Percentiles rank a stretch among this genome's conserved stretches.
phyloP scores from a whole-genome alignment of 2,888 invertebrate species.

The Odiellus spinosus region DNA sequence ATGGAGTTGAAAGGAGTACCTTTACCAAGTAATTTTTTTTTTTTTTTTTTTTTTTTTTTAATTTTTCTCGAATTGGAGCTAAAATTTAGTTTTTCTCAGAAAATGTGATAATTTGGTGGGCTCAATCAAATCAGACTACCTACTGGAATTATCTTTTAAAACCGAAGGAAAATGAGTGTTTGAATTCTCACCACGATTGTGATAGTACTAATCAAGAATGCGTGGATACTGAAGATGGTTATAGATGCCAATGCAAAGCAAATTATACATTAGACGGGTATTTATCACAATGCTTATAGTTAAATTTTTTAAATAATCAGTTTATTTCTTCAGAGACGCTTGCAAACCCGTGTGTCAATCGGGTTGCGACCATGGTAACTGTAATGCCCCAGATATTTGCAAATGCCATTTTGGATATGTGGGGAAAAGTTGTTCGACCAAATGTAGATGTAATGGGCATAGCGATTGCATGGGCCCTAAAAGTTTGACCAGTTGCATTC shows the following conservation, averaged over 20 bases:
- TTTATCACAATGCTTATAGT: conserved; percentile 34
- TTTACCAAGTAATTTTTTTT: no score
- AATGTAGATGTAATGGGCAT: conserved; percentile 88
- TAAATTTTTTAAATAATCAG: conserved; percentile 1
- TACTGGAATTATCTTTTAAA: conserved; percentile 77
- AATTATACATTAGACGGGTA: conserved; percentile 38
- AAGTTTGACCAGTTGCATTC: conserved; percentile 57
- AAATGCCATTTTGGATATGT: conserved; percentile 88
- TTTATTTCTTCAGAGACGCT: conserved; percentile 11
- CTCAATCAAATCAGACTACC: background rate
- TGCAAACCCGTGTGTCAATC: conserved; percentile 30
- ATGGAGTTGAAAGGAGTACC: no score
- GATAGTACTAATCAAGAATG: conserved; percentile 72
- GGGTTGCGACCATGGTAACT: conserved; percentile 30
- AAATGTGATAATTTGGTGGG: no score
- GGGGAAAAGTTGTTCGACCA: conserved; percentile 79
- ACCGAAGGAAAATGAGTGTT: conserved; percentile 84
- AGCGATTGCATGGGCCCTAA: conserved; percentile 78
- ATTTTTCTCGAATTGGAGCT: no score
- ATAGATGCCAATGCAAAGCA: conserved; percentile 55
- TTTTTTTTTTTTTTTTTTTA: no score
- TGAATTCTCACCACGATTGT: conserved; percentile 78
- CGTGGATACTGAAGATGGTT: conserved; percentile 62
- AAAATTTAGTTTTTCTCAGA: no score
- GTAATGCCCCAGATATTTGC: conserved; percentile 36